phyloP scores from a whole-genome alignment of 2,113 vertebrate genomes.

The Tretioscincus oriximinensis region DNA sequence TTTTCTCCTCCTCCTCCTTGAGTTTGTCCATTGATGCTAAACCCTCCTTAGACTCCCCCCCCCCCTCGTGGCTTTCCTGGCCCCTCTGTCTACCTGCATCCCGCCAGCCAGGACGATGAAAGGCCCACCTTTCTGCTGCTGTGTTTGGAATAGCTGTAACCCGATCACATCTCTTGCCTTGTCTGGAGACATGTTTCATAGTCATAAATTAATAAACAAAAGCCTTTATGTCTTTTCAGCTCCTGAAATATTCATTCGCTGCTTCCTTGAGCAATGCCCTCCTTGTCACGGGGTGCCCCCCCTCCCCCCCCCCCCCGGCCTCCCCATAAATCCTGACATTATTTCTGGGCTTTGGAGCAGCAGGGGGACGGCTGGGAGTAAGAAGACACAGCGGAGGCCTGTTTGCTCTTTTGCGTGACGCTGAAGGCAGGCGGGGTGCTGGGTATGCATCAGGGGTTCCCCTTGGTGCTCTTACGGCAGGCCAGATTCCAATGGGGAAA shows the following conservation, averaged over 20 bases:
- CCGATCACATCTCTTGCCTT: background rate
- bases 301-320: background rate
- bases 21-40: no score
- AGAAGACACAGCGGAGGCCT: background rate
- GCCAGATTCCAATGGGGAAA: no score
- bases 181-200: rapidly evolving
- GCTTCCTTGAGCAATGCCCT: rapidly evolving
- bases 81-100: no score
- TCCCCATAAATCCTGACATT: background rate
- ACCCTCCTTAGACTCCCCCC: no score
- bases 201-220: background rate
- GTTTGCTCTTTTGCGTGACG: background rate
- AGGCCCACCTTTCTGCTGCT: background rate
- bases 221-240: background rate
- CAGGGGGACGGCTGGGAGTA: background rate
- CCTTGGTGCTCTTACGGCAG: no score
- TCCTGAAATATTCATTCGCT: background rate
- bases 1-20: background rate
- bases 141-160: background rate
- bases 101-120: background rate
- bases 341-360: background rate
- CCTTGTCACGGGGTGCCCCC: no score
- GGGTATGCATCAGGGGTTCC: background rate
- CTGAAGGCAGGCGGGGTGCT: background rate
- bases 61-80: no score